Percentiles rank a stretch among this genome's conserved stretches.
These are phyloP conservation scores for Cotesia chilonis DNA, from an alignment of 1,140 invertebrate genomes.

Conservation along the genomic window DNA sequence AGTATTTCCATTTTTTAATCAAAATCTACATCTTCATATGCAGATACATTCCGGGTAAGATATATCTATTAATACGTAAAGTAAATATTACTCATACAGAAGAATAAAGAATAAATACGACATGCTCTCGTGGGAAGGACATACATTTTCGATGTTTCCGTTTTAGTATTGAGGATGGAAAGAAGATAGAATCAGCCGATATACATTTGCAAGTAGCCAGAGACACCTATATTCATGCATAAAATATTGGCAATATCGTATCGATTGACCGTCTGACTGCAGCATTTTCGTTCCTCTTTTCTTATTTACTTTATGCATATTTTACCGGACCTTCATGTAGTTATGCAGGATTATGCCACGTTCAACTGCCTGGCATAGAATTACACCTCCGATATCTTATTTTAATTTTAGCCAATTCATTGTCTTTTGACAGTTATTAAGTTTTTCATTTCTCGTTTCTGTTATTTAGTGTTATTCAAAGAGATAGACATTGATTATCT, in stretches of 20 bases:
- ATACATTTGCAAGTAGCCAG: constrained; percentile 5
- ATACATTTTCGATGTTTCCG: constrained; percentile 23
- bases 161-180: constrained; percentile 26
- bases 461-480: neutral
- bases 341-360: constrained; percentile 8
- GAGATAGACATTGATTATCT: neutral
- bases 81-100: constrained; percentile 10
- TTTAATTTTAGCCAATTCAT: constrained; percentile 10
- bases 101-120: constrained; percentile 29
- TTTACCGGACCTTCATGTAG: constrained; percentile 25
- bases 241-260: constrained; percentile 39
- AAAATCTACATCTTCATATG: neutral
- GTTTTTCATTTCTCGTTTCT: neutral
- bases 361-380: constrained; percentile 11
- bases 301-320: constrained; percentile 26
- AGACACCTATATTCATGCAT: constrained; percentile 4
- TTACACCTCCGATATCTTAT: constrained; percentile 29
- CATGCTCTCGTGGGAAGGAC: constrained; percentile 26
- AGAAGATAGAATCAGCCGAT: constrained; percentile 33
- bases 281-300: constrained; percentile 6
- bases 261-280: constrained; percentile 30
- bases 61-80: constrained; percentile 25
- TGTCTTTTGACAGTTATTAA: neutral
- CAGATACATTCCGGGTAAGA: constrained; percentile 14
- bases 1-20: neutral